Conservation (phyloP, 2,113 vertebrate species). For the Porphyrio hochstetteri region DNA sequence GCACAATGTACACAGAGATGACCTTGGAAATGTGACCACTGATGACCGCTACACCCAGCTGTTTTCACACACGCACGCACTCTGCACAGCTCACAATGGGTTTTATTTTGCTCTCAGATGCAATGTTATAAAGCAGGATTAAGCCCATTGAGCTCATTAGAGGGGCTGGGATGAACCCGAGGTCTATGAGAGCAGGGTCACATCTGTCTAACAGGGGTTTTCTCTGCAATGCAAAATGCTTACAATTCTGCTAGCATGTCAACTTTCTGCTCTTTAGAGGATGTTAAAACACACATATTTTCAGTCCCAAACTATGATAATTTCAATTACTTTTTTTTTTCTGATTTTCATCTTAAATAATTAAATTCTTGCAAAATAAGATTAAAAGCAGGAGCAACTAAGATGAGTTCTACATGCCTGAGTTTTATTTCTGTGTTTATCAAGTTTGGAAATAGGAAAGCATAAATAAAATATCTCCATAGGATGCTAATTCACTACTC, state of each 20-base stretch:
- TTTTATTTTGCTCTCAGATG: not conserved
- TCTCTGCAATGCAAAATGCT: not conserved
- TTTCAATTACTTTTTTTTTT: not conserved
- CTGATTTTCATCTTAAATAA: not conserved
- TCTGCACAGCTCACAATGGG: not conserved
- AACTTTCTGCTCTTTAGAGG: not conserved
- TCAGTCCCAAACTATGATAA: not conserved
- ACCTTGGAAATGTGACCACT: not conserved
- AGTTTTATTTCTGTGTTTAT: constrained; percentile 1
- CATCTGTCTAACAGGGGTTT: not conserved
- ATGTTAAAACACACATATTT: not conserved
- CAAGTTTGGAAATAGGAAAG: constrained; percentile 13
- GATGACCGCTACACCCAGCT: not conserved
- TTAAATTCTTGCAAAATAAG: not conserved
- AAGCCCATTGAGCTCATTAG: not conserved
- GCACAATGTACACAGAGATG: rapidly evolving
- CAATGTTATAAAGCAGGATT: not conserved
- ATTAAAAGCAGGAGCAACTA: not conserved
- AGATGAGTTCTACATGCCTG: not conserved
- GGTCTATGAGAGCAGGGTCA: not conserved
- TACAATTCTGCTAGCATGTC: not conserved
- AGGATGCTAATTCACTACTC: constrained; percentile 30
- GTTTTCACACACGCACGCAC: not conserved
- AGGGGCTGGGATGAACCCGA: not conserved
- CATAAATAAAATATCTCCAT: constrained; percentile 50